phyloP scores from a whole-genome alignment of 2,797 vertebrate genomes.

The Hoplostethus mediterraneus region DNA sequence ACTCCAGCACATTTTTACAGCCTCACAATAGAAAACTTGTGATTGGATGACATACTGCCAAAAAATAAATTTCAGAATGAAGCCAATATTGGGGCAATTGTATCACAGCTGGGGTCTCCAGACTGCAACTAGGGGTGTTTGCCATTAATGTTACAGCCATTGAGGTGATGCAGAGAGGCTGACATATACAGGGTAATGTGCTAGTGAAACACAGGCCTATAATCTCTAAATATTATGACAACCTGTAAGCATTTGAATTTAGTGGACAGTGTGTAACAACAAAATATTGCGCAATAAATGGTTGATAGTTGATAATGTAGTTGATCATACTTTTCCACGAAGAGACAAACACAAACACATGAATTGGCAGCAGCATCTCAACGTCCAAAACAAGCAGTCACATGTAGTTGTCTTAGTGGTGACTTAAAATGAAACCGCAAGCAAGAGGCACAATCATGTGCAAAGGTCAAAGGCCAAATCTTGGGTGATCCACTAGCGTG shows the following conservation, averaged over 20 bases:
- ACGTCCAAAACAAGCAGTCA: neutral
- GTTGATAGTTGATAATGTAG: conserved; percentile 29
- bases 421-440: conserved; percentile 32
- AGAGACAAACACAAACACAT: neutral
- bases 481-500: conserved; percentile 54
- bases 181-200: too few species aligned
- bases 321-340: neutral
- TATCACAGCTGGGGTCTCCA: neutral
- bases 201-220: too few species aligned
- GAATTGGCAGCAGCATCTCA: neutral
- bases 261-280: conserved; percentile 12
- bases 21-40: too few species aligned
- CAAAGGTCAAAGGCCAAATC: conserved; percentile 48
- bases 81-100: neutral
- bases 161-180: too few species aligned
- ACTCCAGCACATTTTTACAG: too few species aligned
- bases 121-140: too few species aligned
- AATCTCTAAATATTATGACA: neutral
- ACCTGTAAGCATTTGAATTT: conserved; percentile 14
- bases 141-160: too few species aligned
- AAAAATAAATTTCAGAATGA: neutral
- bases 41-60: too few species aligned
- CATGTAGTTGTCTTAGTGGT: neutral
- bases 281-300: conserved; percentile 65
- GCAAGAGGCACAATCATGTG: conserved; percentile 12